Evolutionary conservation across 2,113 vertebrate genomes (phyloP), one percentile per base, ranked within the genome.

Genomic region (Petroica traversi): DNA sequence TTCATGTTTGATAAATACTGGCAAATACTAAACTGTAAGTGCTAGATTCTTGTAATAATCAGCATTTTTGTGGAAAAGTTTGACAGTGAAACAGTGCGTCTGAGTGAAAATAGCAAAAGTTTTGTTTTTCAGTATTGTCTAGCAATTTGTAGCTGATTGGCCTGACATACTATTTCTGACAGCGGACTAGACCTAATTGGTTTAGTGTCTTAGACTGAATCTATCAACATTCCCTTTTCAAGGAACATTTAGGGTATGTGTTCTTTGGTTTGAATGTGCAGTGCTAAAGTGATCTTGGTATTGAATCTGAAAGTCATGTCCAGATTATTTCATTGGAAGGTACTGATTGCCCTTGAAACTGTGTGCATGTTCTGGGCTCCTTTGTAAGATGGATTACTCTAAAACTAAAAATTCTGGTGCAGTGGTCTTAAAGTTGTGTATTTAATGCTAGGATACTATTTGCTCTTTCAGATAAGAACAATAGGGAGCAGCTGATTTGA

Each of bases 191-290:
- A 64, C 94, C 96, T 93, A 91, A 86, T 36, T 93, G 88, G 91
- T 85, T 91, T 92, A 91, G 33, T 90, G 46, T 66, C 68, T 86
- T 94, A 57, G 80, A 89, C 73, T 45, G 88, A 96, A 93, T 96
- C 87, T 96, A 96, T 93, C 77, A 96, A 85, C 86, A 92, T 97
- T 96, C 67, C 90, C 0, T 95, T 97, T 97, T 85, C 95, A 95
- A 98, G 96, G 97, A 97, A 97, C 95, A 97, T 97, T 98, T 96
- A 97, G 96, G 93, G 85, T 96, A 95, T 59, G 14, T 95, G 72
- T 95, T 97, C 66, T 93, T 97, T 85, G 74, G 61, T 96, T 97
- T 94, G 95, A 94, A 97, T 95, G 74, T 96, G 77, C 89, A 64
- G 67, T 95, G 69, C 34, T 96, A 75, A 88, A 92, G 69, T 92